Base-by-base conservation (phyloP, 2,888 invertebrate species). In the Drosophila pegasa region DNA sequence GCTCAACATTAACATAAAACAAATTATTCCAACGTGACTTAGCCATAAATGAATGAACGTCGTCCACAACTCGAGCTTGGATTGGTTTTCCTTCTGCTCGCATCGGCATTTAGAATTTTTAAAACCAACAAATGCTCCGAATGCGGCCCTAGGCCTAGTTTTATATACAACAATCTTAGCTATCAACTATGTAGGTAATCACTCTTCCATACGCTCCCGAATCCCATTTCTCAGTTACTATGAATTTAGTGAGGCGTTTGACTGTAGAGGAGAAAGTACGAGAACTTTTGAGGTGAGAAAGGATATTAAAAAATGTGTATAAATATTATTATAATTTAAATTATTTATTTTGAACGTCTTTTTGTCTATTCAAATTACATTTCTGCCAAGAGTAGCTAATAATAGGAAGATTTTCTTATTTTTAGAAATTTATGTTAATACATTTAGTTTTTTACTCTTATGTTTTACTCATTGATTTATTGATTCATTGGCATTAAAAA, bases 21-120 rank as follows among this genome's bases (percentile, higher is more conserved):
- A 92, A 92, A 92, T 92, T 92, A 92, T 92, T 92, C 92, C 92
- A 92, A 92, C 92, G 92, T 92, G 92, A 92, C 92, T 92, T 86
- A 89, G 89, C 92, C 92, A 92, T 92, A 92, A 92, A 92, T 91
- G 92, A 91, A 88, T 90, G 89, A 82, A 59, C 87, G 54, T 66
- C 67, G 80, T 74, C 78, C 41, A 68, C 78, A 63, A 60, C 73
- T 60, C 51, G 50, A 63, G 66, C n/a, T 77, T 54, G 73, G 35
- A 75, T 75, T 77, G 73, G 35, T 68, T 75, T 72, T 54, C 67
- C 45, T 67, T 57, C 38, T 35, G 52, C 38, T 52, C 18, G 68
- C 38, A 71, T 71, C 57, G 68, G 40, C 68, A 71, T 71, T 60
- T 52, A 61, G 72, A 74, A 74, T 67, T 61, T 59, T 66, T n/a